Conservation (phyloP, 64 coral and sea anemone genomes). For the Platygyra sinensis region DNA sequence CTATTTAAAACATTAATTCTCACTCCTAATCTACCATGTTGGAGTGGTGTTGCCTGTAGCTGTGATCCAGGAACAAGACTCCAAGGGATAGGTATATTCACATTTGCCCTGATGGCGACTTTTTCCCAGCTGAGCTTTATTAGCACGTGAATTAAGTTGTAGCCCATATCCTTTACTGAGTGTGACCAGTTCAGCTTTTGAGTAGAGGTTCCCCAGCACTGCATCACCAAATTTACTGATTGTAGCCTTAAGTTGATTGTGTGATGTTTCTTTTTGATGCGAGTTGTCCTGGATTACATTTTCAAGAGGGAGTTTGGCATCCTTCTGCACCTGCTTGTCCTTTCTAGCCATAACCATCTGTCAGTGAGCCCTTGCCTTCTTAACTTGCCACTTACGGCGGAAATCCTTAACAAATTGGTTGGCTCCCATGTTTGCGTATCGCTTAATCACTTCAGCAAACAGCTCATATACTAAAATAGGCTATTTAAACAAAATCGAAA, state of each 20-base stretch:
- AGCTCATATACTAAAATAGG: not conserved
- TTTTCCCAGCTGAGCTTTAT: constrained; percentile 20
- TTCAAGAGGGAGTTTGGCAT: constrained; percentile 24
- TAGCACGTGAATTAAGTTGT: not conserved
- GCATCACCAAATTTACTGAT: constrained; percentile 46
- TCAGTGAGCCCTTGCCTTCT: constrained; percentile 43
- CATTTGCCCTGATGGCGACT: not conserved
- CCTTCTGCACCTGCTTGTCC: constrained; percentile 7
- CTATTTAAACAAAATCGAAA: no score
- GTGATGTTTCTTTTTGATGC: constrained; percentile 10
- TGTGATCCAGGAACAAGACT: constrained; percentile 7
- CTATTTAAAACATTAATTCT: no score
- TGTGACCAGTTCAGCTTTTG: not conserved
- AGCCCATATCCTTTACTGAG: constrained; percentile 20
- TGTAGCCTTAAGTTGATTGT: not conserved
- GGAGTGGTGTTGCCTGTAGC: not conserved
- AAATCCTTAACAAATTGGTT: constrained; percentile 61
- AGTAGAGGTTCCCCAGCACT: not conserved
- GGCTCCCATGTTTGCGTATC: constrained; percentile 23
- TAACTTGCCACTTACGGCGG: constrained; percentile 11
- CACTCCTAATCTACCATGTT: not conserved
- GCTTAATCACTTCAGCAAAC: not conserved
- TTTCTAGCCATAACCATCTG: constrained; percentile 58
- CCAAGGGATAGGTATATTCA: constrained; percentile 11
- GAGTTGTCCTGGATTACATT: not conserved